Percentiles rank a stretch among this genome's conserved stretches.
phyloP scores from a whole-genome alignment of 2,888 invertebrate species.

The Rhogogaster chlorosoma region DNA sequence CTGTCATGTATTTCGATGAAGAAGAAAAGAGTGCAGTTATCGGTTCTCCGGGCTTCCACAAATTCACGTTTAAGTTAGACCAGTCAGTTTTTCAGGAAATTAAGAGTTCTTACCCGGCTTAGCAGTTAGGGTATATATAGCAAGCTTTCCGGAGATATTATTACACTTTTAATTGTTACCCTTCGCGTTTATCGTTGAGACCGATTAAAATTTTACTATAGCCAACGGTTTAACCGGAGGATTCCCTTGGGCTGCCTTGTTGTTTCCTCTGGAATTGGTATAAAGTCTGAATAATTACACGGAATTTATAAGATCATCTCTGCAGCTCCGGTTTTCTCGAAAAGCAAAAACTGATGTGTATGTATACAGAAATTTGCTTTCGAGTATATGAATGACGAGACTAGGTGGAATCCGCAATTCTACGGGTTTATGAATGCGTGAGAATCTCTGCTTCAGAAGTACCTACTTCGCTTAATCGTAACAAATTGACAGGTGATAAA shows the following conservation, averaged over 20 bases:
- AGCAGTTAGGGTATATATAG: slow-evolving; percentile 53
- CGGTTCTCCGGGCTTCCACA: background rate
- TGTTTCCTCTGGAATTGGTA: background rate
- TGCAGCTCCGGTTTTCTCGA: background rate
- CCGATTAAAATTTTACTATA: slow-evolving; percentile 59
- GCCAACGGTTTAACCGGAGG: slow-evolving; percentile 12
- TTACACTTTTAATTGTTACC: slow-evolving; percentile 65
- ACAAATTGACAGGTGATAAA: background rate
- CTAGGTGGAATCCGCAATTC: background rate
- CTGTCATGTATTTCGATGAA: background rate
- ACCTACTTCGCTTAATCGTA: background rate
- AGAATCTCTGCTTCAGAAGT: background rate
- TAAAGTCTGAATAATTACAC: background rate
- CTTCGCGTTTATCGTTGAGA: slow-evolving; percentile 58
- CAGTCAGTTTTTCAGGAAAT: background rate
- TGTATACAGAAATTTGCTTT: background rate
- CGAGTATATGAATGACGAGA: background rate
- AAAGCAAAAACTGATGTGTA: background rate
- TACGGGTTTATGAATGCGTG: background rate
- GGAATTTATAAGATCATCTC: background rate
- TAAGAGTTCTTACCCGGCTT: background rate
- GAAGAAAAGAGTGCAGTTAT: background rate
- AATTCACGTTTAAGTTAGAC: background rate
- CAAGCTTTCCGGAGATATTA: slow-evolving; percentile 61
- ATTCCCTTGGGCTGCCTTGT: background rate